phyloP scores from a whole-genome alignment of 2,113 vertebrate genomes.

The Alethe castanea region DNA sequence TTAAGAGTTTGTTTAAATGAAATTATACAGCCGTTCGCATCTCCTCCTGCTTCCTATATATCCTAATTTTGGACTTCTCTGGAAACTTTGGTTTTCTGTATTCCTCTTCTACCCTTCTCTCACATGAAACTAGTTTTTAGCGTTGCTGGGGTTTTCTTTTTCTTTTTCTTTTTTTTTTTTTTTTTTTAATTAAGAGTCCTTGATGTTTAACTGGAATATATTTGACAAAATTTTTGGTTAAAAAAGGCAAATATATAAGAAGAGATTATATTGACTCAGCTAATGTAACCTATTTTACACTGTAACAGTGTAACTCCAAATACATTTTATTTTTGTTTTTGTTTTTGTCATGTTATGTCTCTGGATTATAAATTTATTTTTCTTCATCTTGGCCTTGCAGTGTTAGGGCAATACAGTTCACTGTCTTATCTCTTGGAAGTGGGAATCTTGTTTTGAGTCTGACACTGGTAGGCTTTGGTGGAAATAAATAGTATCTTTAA shows the following conservation, averaged over 20 bases:
- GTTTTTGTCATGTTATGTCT: neutral
- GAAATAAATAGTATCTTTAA: neutral
- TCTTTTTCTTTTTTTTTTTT: no score
- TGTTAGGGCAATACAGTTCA: neutral
- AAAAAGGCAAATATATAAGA: neutral
- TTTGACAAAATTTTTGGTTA: neutral
- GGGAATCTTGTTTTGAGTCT: neutral
- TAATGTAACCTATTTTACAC: neutral
- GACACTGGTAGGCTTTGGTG: neutral
- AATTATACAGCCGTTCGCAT: neutral
- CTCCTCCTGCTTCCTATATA: neutral
- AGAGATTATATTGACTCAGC: neutral
- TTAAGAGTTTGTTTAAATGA: conserved; percentile 8
- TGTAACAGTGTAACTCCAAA: neutral
- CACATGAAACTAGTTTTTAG: neutral
- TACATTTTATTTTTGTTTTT: neutral
- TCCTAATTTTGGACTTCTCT: neutral
- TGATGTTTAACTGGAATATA: neutral
- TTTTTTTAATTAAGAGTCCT: neutral
- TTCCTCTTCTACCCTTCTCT: neutral
- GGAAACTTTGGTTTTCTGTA: neutral
- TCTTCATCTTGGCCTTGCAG: neutral
- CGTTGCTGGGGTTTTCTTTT: neutral
- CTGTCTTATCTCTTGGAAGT: neutral
- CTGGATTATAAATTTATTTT: neutral